A percentile compares a stretch with the other conserved stretches of the same genome.
Conservation (phyloP, 1,140 invertebrate species). For the Delia radicum region DNA sequence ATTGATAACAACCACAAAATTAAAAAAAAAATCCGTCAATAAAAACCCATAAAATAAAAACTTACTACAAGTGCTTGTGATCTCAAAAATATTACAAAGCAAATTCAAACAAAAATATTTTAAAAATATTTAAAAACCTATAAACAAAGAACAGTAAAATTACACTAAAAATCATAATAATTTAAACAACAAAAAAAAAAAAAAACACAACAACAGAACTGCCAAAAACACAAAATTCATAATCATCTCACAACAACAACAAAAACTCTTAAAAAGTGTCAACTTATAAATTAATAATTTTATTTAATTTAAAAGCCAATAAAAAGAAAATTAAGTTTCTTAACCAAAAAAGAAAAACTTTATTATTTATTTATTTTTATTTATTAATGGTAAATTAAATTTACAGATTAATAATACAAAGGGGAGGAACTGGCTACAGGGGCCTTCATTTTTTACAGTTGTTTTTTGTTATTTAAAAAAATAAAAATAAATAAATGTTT, state of each 20-base stretch:
- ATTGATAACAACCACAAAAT: not conserved
- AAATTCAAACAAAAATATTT: conserved; percentile 30
- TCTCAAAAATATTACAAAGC: conserved; percentile 53
- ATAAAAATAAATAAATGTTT: too few relatives aligned
- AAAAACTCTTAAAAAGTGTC: conserved; percentile 35
- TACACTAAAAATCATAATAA: not conserved
- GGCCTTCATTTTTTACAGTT: too few relatives aligned
- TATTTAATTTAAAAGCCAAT: conserved; percentile 28
- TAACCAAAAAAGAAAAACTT: too few relatives aligned
- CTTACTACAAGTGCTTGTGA: conserved; percentile 48
- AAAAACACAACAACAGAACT: conserved; percentile 16
- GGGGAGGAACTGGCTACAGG: too few relatives aligned
- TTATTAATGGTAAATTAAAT: too few relatives aligned
- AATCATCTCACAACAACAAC: conserved; percentile 6
- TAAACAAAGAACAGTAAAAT: conserved; percentile 13
- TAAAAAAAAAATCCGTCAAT: too few relatives aligned
- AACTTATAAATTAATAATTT: conserved; percentile 30
- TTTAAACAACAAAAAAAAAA: conserved; percentile 16
- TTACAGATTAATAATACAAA: too few relatives aligned
- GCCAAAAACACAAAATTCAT: conserved; percentile 44
- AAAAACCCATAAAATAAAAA: too few relatives aligned
- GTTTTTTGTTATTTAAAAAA: too few relatives aligned
- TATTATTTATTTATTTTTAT: too few relatives aligned
- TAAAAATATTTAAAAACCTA: not conserved
- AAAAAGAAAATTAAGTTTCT: too few relatives aligned